phyloP scores from a whole-genome alignment of 92 coral and sea anemone species.

The Zoanthus solanderi region DNA sequence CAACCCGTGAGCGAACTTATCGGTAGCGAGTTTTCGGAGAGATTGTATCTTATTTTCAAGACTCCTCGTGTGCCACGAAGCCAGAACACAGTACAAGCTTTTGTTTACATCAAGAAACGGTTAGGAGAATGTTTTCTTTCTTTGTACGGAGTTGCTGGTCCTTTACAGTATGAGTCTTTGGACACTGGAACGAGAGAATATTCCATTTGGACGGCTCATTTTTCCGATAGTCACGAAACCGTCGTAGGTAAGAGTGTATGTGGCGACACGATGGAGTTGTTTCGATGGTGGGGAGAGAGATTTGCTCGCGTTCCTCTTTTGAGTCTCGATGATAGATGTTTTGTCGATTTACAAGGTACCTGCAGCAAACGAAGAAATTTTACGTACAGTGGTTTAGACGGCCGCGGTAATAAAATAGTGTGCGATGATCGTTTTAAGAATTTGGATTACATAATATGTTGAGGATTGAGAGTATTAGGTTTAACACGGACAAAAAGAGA shows the following conservation, averaged over 20 bases:
- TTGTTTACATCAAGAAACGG: not conserved
- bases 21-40: not conserved
- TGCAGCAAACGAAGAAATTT: not conserved
- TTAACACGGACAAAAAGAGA: too few species aligned
- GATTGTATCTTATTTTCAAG: not conserved
- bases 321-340: not conserved
- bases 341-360: not conserved
- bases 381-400: not conserved
- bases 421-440: not conserved
- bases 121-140: not conserved
- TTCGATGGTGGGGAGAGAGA: not conserved
- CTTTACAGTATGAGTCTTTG: not conserved
- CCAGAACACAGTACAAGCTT: not conserved
- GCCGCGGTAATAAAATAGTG: not conserved
- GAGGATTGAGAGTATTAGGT: not conserved
- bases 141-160: not conserved
- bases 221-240: not conserved
- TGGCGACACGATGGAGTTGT: not conserved
- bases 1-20: not conserved
- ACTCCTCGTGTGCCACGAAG: not conserved
- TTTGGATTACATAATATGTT: not conserved
- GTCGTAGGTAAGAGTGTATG: not conserved
- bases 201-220: not conserved
- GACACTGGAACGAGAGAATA: not conserved
- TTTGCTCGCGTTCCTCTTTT: not conserved